phyloP scores from a whole-genome alignment of 2,113 vertebrate genomes.

The Prunella fulvescens region DNA sequence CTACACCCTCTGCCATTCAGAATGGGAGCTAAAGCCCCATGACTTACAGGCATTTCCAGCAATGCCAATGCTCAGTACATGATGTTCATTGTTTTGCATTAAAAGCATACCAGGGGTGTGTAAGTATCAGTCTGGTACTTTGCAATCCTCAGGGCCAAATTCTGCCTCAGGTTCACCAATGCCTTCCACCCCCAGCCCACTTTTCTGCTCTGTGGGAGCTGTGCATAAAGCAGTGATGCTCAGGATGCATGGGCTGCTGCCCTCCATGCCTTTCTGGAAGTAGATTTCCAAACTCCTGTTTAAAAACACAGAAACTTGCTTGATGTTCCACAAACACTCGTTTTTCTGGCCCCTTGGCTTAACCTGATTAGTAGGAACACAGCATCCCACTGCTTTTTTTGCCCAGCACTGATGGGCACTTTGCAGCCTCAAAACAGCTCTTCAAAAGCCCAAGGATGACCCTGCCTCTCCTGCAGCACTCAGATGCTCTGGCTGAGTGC shows the following conservation, averaged over 20 bases:
- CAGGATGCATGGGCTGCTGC: fast-evolving
- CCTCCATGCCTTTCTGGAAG: not conserved
- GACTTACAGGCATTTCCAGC: not conserved
- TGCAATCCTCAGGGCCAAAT: not conserved
- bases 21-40: not conserved
- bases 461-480: not conserved
- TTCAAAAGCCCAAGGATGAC: not conserved
- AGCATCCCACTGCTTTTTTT: not conserved
- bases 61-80: not conserved
- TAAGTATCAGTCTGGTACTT: not conserved
- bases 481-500: not conserved
- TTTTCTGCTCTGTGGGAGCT: not conserved
- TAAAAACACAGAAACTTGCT: not conserved
- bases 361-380: not conserved
- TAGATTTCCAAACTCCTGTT: not conserved
- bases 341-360: not conserved
- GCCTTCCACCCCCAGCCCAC: fast-evolving
- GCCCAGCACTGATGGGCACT: not conserved
- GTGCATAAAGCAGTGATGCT: not conserved
- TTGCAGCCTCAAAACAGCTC: not conserved
- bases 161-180: not conserved
- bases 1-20: not conserved
- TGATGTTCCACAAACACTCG: not conserved
- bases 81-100: not conserved
- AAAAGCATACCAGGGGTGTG: not conserved